phyloP scores from a whole-genome alignment of 2,113 vertebrate genomes.

The Romanogobio albipinnatus region DNA sequence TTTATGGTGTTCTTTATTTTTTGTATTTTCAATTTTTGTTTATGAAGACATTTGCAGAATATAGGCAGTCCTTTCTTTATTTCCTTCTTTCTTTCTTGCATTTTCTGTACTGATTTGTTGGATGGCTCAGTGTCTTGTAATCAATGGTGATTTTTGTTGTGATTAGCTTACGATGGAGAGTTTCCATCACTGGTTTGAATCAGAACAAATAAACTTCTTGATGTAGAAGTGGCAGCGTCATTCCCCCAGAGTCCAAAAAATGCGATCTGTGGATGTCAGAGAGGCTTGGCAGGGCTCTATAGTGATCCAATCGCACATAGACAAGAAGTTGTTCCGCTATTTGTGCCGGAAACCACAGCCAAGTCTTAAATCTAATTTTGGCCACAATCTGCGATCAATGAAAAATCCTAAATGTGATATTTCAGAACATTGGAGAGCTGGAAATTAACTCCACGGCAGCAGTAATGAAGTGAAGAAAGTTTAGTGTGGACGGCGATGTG shows the following conservation, averaged over 20 bases:
- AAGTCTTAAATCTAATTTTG: conserved; percentile 42
- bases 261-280: conserved; percentile 34
- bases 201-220: conserved; percentile 17
- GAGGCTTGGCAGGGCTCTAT: conserved; percentile 22
- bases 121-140: neutral
- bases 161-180: neutral
- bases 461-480: conserved; percentile 9
- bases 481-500: neutral
- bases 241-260: conserved; percentile 7
- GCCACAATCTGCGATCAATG: conserved; percentile 28
- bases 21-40: neutral
- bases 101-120: neutral
- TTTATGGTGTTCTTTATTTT: neutral
- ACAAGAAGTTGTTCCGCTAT: conserved; percentile 24
- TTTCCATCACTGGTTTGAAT: conserved; percentile 23
- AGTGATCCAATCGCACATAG: neutral
- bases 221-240: conserved; percentile 23
- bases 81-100: neutral
- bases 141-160: neutral
- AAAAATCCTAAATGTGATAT: conserved; percentile 7
- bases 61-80: neutral
- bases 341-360: conserved; percentile 10
- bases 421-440: conserved; percentile 5
- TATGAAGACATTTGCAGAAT: neutral
- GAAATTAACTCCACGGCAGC: conserved; percentile 4